These are phyloP conservation scores for Ecdyonurus torrentis DNA, from an alignment of 2,888 invertebrate species.

Conservation along the genomic window DNA sequence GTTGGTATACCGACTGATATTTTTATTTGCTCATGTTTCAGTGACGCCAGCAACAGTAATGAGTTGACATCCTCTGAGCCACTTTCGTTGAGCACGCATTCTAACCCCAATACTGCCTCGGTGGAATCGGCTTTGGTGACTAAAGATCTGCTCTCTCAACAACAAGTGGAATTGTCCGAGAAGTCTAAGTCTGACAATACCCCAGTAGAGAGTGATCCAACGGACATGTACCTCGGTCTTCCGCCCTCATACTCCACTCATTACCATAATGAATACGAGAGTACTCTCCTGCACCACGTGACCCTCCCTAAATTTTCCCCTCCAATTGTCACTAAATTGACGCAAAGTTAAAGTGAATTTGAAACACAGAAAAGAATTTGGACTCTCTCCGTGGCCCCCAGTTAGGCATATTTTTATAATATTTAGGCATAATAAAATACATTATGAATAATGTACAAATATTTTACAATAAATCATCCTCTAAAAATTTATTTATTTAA, in stretches of 20 bases:
- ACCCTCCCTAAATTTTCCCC: no score
- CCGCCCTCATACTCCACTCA: not conserved
- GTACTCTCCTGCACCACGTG: no score
- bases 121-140: not conserved
- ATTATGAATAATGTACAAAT: no score
- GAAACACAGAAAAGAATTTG: no score
- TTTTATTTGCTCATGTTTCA: no score
- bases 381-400: no score
- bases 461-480: no score
- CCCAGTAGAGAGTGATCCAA: not conserved
- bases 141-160: not conserved
- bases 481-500: no score
- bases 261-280: not conserved
- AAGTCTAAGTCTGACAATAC: not conserved
- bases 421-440: no score
- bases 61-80: not conserved
- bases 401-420: no score
- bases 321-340: not conserved
- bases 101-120: not conserved
- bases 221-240: not conserved
- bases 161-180: not conserved
- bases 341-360: no score
- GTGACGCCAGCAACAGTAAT: not conserved
- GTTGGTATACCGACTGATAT: no score
- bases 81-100: not conserved